Conservation (phyloP, 1,140 invertebrate genomes). For the Drosophila navojoa region DNA sequence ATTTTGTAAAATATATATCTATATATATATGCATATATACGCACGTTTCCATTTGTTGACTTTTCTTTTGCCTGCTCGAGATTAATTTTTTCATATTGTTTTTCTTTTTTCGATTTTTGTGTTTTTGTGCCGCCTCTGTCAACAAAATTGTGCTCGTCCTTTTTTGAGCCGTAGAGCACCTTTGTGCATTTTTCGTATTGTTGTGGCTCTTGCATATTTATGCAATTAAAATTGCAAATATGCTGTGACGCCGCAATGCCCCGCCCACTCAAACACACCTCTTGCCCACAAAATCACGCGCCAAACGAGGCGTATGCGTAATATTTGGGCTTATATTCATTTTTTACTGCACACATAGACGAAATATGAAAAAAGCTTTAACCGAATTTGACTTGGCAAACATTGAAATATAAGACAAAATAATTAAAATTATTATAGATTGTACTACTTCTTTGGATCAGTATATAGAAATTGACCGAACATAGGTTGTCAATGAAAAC, state of each 20-base stretch:
- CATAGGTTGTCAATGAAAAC: too few relatives aligned
- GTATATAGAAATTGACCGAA: too few relatives aligned
- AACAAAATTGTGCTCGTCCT: conserved; percentile 1
- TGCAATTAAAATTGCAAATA: conserved; percentile 59
- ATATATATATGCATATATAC: neutral
- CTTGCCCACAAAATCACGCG: conserved; percentile 26
- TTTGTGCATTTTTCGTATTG: conserved; percentile 38
- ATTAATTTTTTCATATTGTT: conserved; percentile 21
- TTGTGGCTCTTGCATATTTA: conserved; percentile 54
- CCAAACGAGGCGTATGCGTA: conserved; percentile 42
- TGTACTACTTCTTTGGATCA: too few relatives aligned
- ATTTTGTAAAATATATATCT: conserved; percentile 2
- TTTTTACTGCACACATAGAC: neutral
- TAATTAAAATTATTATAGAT: neutral
- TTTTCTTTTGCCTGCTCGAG: conserved; percentile 11
- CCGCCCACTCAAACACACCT: conserved; percentile 12
- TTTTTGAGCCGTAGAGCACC: conserved; percentile 2
- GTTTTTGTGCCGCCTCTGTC: conserved; percentile 1
- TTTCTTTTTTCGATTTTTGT: neutral
- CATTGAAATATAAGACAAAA: conserved; percentile 10
- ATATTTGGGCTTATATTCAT: conserved; percentile 1
- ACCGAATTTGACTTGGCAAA: neutral
- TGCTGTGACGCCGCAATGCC: conserved; percentile 21
- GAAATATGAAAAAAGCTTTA: neutral
- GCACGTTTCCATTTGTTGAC: conserved; percentile 7